Base-by-base conservation (phyloP, 2,797 vertebrate species). In the Cetoscarus ocellatus region DNA sequence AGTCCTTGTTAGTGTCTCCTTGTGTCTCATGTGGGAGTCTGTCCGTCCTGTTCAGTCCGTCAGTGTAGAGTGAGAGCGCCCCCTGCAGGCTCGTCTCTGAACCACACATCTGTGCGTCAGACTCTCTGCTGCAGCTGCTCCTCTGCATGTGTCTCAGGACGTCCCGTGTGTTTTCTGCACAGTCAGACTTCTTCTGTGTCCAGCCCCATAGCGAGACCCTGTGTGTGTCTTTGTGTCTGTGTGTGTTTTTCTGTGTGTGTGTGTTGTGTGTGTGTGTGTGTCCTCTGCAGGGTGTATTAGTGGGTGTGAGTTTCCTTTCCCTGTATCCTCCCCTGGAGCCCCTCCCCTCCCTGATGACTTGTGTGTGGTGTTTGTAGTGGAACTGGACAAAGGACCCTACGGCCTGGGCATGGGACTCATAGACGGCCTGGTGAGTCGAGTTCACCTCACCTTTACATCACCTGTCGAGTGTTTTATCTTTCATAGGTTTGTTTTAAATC, bases 371-470 rank as follows among this genome's bases (percentile, higher is more conserved):
- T 98, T 98, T 69, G 93, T 95, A 94, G 97, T 99, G 94, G 97
- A 99, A 88, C 94, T 99, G 91, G 96, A 97, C 88, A 96, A 97
- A 51, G 97, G 98, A 79, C 97, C 97, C 38, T 95, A 95, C 0
- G 98, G 98, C 80, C 94, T 99, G 73, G 98, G 98, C 11, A 98
- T 99, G 97, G 98, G 97, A 87, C 96, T 99, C 80, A 98, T 99
- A 0, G 97, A 99, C 0, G 97, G 98, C 35, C 91, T 98, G 95
- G 98, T 99, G 91, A 98, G 97, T 92, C 12, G 9, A 56, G 27
- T 27, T 27, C 6, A 36, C 38, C 7, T 39, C 38, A 7, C 9
- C 9, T 10, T 7, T 39, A 27, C 27, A 27, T 27, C 27, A 27
- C 27, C 27, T 27, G 27, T 27, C 27, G 2, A 27, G 2, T 27